These are phyloP conservation scores for Cairina moschata DNA, from an alignment of 2,113 vertebrate genomes.

Conservation along the genomic window DNA sequence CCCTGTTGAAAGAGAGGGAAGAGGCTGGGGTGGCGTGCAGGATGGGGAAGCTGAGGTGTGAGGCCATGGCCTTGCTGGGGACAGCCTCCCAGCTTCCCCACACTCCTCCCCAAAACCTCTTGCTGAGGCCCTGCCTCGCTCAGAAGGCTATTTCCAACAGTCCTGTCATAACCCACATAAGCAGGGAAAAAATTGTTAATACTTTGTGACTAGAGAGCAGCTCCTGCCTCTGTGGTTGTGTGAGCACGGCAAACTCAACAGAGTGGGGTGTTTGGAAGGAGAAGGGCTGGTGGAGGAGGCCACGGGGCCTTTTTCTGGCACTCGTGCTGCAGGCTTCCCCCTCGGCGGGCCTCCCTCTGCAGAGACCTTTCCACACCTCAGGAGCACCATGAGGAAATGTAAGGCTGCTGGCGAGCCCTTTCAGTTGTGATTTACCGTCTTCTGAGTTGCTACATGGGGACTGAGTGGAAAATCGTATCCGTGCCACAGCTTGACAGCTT, in stretches of 20 bases:
- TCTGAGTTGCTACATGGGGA: constrained; percentile 12
- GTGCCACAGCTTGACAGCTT: not conserved
- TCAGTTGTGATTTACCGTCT: constrained; percentile 50
- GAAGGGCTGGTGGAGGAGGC: not conserved
- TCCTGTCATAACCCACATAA: not conserved
- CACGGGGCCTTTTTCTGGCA: constrained; percentile 40
- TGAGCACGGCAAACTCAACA: not conserved
- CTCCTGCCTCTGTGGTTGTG: not conserved
- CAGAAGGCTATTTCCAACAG: constrained; percentile 1
- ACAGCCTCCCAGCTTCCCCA: not conserved
- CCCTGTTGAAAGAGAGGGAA: not conserved
- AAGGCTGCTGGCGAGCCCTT: constrained; percentile 50
- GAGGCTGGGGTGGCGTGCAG: accelerated
- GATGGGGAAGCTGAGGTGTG: not conserved
- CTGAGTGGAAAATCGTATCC: constrained; percentile 46
- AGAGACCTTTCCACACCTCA: constrained; percentile 45
- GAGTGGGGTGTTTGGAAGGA: not conserved
- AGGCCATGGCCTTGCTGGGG: not conserved
- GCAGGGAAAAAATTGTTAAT: not conserved
- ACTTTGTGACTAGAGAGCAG: not conserved
- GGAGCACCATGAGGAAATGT: constrained; percentile 41
- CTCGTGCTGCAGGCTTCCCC: not conserved
- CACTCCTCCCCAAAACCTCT: not conserved
- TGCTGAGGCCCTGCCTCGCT: not conserved
- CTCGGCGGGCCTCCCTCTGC: constrained; percentile 48